Conservation (phyloP, 1,140 invertebrate species). For the Drosophila murphyi region DNA sequence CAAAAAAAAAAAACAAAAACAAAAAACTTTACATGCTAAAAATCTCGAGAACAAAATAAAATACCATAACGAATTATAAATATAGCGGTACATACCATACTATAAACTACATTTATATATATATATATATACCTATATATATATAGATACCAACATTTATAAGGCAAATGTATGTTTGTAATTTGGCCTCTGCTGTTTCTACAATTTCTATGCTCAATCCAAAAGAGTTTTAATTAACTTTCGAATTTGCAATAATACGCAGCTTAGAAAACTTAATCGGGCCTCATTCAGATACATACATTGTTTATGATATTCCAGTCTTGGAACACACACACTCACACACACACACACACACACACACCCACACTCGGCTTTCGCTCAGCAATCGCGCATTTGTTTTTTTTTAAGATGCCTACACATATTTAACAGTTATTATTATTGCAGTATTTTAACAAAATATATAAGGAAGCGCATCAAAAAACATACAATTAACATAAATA, state of each 20-base stretch:
- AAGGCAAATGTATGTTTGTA: not conserved
- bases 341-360: conserved; percentile 3
- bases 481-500: conserved; percentile 14
- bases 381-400: conserved; percentile 76
- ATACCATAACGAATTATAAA: conserved; percentile 59
- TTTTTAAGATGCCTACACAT: conserved; percentile 68
- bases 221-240: conserved; percentile 6
- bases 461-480: conserved; percentile 46
- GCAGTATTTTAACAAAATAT: conserved; percentile 71
- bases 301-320: conserved; percentile 1
- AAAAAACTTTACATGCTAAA: conserved; percentile 60
- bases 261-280: conserved; percentile 5
- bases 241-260: conserved; percentile 7
- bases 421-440: conserved; percentile 68
- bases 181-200: not conserved
- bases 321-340: conserved; percentile 2
- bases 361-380: conserved; percentile 66
- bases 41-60: conserved; percentile 72
- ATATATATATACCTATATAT: conserved; percentile 41
- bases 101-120: conserved; percentile 26
- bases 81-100: conserved; percentile 52
- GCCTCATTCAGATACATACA: conserved; percentile 23
- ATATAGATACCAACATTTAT: conserved; percentile 25
- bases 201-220: not conserved
- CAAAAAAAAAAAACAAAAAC: conserved; percentile 15